Evolutionary conservation across 2,888 invertebrate genomes (phyloP).

Genomic region (Sthenelais limicola): DNA sequence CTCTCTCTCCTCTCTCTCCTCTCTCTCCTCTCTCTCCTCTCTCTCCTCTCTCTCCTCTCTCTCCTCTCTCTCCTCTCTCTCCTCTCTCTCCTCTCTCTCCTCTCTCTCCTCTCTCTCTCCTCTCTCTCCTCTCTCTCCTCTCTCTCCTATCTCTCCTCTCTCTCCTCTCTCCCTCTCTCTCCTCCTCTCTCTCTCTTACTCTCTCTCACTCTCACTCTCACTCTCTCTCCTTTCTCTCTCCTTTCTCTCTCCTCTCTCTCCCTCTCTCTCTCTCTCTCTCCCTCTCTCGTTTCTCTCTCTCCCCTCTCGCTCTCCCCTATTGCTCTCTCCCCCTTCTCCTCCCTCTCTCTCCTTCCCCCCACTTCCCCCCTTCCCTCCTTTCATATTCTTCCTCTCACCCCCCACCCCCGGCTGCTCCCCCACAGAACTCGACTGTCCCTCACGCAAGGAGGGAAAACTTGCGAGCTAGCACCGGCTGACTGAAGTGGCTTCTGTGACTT

Average conservation of each 20-base stretch:
- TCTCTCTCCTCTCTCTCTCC: neutral
- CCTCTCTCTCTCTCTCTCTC: neutral
- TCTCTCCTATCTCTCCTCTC: neutral
- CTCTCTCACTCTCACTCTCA: constrained; percentile 19
- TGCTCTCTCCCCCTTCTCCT: constrained; percentile 1
- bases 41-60: no score
- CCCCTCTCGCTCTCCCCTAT: neutral
- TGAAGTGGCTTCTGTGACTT: no score
- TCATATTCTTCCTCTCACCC: no score
- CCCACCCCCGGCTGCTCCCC: no score
- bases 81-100: neutral
- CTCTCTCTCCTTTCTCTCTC: neutral
- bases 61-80: no score
- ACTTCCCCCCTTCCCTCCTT: no score
- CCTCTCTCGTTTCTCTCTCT: neutral
- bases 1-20: no score
- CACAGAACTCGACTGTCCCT: no score
- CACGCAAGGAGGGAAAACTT: no score
- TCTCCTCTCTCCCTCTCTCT: neutral
- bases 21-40: no score
- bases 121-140: neutral
- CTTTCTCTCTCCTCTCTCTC: neutral
- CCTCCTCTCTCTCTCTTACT: neutral
- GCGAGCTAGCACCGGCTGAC: no score
- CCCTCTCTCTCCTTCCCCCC: neutral